Base-by-base conservation (phyloP, 2,888 invertebrate genomes). In the Fabriciana adippe region DNA sequence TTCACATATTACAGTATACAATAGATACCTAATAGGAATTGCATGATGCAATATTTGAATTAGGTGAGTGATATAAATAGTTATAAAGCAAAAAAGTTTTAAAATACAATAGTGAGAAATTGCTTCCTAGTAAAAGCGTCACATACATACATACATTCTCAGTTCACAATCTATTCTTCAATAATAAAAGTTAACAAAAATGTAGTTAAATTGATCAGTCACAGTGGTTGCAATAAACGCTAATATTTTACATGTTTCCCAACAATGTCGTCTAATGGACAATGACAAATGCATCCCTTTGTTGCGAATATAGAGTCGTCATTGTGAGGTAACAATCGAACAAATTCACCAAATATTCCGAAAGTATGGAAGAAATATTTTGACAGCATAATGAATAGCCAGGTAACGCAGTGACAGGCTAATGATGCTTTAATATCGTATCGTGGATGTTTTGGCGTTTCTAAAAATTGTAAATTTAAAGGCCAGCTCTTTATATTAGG, bases 201-300 rank as follows among this genome's bases (percentile, higher is more conserved):
- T 53, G 21, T 41, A 61, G 18, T 41, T 55, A 73, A 69, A 74
- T 73, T 75, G 73, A 75, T 75, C 67, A 72, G 63, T 74, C 72
- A 72, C 72, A 71, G 64, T 68, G 64, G 62, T 68, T 70, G 67
- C 70, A 74, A 67, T 66, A 76, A 71, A 73, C 72, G 73, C 79
- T 80, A 84, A 87, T 85, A 88, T 85, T 83, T 81, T 79, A 84
- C 80, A 84, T 81, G 80, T 84, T 82, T 81, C 77, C 83, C 80
- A 87, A 92, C 91, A 92, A 92, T 91, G 84, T 87, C 76, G 70
- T 83, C 82, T 91, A 90, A 92, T 92, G 89, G 90, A 88, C 90
- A 89, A 86, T 91, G 92, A 92, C 90, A 92, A 92, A 92, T 92
- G 89, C 85, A 86, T 85, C 83, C 82, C 76, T 82, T 90, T 91